phyloP scores from a whole-genome alignment of 2,888 invertebrate genomes.

The Aphidius colemani region DNA sequence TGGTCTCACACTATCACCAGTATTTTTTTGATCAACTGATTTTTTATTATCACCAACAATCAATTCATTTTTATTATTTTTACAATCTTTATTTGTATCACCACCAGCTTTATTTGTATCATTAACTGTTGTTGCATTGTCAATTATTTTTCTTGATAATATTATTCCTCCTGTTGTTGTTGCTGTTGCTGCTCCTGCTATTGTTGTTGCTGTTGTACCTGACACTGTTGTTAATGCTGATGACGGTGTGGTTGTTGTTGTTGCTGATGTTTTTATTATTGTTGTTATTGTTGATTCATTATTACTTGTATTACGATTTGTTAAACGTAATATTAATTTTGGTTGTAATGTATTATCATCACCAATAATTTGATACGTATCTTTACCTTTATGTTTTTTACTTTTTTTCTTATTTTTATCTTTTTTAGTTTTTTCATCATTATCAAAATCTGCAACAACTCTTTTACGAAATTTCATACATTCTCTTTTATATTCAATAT shows the following conservation, averaged over 20 bases:
- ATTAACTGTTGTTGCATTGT: too few species aligned
- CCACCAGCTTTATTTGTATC: too few species aligned
- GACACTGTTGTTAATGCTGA: slow-evolving; percentile 19
- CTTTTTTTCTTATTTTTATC: slow-evolving; percentile 65
- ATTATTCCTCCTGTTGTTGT: slow-evolving; percentile 43
- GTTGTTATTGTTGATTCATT: slow-evolving; percentile 19
- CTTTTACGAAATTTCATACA: slow-evolving; percentile 85
- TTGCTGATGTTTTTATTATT: slow-evolving; percentile 21
- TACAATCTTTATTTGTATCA: slow-evolving; percentile 32
- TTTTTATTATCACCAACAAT: slow-evolving; percentile 47
- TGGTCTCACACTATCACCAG: slow-evolving; percentile 66
- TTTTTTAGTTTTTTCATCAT: slow-evolving; percentile 65
- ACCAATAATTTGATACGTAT: slow-evolving; percentile 65
- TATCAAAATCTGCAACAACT: slow-evolving; percentile 84
- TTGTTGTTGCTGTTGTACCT: slow-evolving; percentile 16
- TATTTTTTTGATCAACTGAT: slow-evolving; percentile 40
- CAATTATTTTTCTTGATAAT: slow-evolving; percentile 26
- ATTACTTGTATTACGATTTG: slow-evolving; percentile 44
- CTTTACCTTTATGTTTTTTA: slow-evolving; percentile 63
- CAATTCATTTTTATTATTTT: slow-evolving; percentile 48
- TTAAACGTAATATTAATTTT: slow-evolving; percentile 78
- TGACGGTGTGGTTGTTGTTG: slow-evolving; percentile 42
- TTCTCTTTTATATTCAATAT: slow-evolving; percentile 81
- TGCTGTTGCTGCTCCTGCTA: slow-evolving; percentile 16
- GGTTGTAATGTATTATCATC: slow-evolving; percentile 66